Conservation (phyloP, 2,797 vertebrate species). For the Telmatherina bonti region DNA sequence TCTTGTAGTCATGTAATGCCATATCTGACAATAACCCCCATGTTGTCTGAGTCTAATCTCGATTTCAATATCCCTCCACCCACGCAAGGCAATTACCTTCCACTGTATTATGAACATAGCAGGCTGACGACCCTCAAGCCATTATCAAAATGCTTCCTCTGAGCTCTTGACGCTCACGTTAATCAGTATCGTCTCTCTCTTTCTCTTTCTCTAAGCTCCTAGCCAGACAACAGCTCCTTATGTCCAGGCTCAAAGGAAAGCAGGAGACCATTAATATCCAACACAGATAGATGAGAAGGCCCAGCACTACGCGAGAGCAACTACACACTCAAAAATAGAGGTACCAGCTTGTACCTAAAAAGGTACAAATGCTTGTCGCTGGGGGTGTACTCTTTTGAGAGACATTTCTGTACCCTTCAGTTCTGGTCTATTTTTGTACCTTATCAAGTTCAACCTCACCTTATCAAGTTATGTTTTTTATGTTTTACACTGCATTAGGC, state of each 20-base stretch:
- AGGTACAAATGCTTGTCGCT: no score
- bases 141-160: conserved; percentile 61
- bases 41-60: conserved; percentile 56
- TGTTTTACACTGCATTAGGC: no score
- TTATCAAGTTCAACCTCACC: no score
- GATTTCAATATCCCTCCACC: conserved; percentile 60
- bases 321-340: no score
- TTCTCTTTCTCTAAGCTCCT: conserved; percentile 11
- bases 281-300: conserved; percentile 51
- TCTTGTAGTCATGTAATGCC: conserved; percentile 55
- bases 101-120: conserved; percentile 71
- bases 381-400: no score
- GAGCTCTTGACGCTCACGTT: conserved; percentile 44
- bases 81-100: conserved; percentile 68
- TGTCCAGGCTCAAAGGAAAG: conserved; percentile 51
- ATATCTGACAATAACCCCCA: conserved; percentile 54
- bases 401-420: no score
- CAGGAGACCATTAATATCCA: conserved; percentile 59
- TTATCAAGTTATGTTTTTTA: no score
- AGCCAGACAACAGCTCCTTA: conserved; percentile 58
- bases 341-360: no score
- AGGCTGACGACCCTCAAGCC: conserved; percentile 64
- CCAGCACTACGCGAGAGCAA: conserved; percentile 42
- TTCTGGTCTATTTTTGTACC: no score
- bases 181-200: conserved; percentile 41